These are phyloP conservation scores for Rhinoptilus africanus DNA, from an alignment of 2,113 vertebrate genomes.

Conservation along the genomic window DNA sequence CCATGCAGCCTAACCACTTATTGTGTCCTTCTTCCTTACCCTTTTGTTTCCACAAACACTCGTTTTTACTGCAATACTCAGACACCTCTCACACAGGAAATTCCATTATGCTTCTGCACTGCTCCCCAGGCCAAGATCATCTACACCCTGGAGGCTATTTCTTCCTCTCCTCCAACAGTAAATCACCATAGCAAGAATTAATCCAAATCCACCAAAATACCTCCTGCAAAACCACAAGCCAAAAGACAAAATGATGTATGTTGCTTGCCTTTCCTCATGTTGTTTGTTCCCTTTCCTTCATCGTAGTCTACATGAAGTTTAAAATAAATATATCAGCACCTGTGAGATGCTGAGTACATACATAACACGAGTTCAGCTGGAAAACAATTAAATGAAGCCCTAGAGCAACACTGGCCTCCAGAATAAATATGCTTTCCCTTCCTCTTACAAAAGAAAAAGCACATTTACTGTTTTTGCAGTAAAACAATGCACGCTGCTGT, in stretches of 20 bases:
- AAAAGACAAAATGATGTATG: not conserved
- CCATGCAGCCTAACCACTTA: not conserved
- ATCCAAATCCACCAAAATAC: conserved; percentile 18
- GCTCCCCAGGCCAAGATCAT: not conserved
- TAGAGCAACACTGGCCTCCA: not conserved
- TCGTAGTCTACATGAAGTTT: not conserved
- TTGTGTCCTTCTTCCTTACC: not conserved
- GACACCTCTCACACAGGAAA: conserved; percentile 24
- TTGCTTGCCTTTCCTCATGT: not conserved
- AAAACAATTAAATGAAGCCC: not conserved
- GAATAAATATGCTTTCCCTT: not conserved
- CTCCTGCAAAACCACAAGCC: not conserved
- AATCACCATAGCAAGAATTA: conserved; percentile 9
- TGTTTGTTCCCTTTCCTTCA: not conserved
- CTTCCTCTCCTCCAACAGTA: not conserved
- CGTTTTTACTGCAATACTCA: not conserved
- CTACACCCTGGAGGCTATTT: not conserved
- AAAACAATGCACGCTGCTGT: not conserved
- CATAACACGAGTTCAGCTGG: not conserved
- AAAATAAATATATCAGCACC: not conserved
- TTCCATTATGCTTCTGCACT: not conserved
- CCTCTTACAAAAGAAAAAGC: not conserved
- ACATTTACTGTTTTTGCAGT: not conserved
- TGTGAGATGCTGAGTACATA: not conserved
- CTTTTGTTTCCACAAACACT: not conserved